These are phyloP conservation scores for Hyposoter didymator DNA, from an alignment of 2,888 invertebrate genomes.

Conservation along the genomic window DNA sequence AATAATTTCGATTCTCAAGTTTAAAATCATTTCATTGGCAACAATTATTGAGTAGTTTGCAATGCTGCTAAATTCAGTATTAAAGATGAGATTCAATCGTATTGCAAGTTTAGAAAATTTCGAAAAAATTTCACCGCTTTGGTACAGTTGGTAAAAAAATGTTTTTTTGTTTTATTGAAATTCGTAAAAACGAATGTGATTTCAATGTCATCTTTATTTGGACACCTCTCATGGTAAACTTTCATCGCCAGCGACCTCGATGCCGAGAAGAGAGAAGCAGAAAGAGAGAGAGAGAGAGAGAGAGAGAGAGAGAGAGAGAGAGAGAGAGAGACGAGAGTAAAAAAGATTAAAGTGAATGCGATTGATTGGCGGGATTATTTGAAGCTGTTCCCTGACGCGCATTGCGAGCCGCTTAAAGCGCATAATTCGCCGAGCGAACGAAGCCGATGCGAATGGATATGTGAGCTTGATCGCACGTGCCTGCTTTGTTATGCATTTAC, in stretches of 20 bases:
- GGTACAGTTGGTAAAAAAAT: neutral
- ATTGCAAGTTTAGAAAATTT: neutral
- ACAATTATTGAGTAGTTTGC: neutral
- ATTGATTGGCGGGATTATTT: constrained; percentile 54
- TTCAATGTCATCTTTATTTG: neutral
- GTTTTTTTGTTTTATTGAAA: neutral
- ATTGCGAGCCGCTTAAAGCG: constrained; percentile 17
- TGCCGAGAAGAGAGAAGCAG: neutral
- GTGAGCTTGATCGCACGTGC: constrained; percentile 32
- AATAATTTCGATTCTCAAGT: neutral
- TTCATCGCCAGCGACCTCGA: constrained; percentile 12
- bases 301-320: neutral
- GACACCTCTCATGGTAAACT: neutral
- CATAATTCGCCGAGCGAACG: constrained; percentile 23
- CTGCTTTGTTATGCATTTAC: constrained; percentile 38
- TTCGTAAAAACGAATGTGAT: neutral
- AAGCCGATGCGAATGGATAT: constrained; percentile 29
- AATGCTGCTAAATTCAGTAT: neutral
- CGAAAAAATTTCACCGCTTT: constrained; percentile 3
- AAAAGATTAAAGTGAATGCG: neutral
- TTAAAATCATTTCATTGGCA: neutral
- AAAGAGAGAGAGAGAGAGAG: neutral
- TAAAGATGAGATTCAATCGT: neutral
- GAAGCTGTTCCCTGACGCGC: constrained; percentile 22
- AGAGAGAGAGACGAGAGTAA: neutral